Base-by-base conservation (phyloP, 2,888 invertebrate species). In the Drosophila lutescens region DNA sequence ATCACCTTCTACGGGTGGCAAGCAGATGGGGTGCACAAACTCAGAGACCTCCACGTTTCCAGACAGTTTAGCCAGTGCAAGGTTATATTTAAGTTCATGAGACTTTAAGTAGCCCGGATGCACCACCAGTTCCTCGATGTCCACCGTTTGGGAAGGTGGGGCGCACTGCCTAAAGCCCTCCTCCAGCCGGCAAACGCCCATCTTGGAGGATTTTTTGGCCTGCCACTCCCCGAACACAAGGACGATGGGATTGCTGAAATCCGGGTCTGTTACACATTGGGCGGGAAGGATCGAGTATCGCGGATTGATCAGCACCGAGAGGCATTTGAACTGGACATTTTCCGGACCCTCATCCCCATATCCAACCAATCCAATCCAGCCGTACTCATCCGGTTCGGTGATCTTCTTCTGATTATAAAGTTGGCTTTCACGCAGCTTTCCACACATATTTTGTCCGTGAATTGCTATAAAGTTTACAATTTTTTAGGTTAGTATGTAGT, bases 141-240 rank as follows among this genome's bases (percentile, higher is more conserved):
- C 23, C 38, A 68, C 55, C 6, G 17, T 10, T 34, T 40, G 17
- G 5, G 63, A 40, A 9, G 50, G 44, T 4, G 69, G 54, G 0
- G 58, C 26, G 20, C 69, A 69, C 5, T 54, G 12, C 7, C 5
- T 30, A 10, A 2, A 10, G 10, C 32, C 32, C 0, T 15, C 10
- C 5, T 23, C 17, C 20, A 1, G 17, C 5, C 49, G 53, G 26
- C 69, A 69, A n/a, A 58, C 58, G 5, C 17, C 6, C 30, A 12
- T 4, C 4, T 20, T 6, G 8, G 9, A 2, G 10, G 20, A 15
- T n/a, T 49, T 20, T 13, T 41, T 43, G 23, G 40, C 34, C 30
- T 26, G 41, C 69, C 69, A 72, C 20, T 49, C 55, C n/a, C 68
- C 68, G n/a, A 72, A 68, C 4, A 58, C 20, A 1, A 72, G 50